Base-by-base conservation (phyloP, 1,140 invertebrate genomes). In the Hesperophylax magnus region DNA sequence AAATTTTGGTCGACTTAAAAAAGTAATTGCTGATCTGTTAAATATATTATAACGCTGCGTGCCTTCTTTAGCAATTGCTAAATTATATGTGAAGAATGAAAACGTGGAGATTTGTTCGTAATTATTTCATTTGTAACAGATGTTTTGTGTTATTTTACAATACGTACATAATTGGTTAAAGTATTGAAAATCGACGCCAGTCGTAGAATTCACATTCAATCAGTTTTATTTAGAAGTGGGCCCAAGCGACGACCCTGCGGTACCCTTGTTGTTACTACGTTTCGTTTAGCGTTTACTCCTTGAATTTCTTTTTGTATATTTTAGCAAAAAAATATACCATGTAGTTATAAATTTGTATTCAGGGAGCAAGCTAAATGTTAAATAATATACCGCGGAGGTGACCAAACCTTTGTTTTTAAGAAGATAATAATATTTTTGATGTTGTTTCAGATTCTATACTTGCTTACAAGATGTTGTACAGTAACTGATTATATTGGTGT, bases 51-150 rank as follows among this genome's bases (percentile, higher is more conserved):
- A 79, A 79, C 74, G 82, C 82, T 84, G 82, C 79, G 82, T 84
- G 82, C 82, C 82, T 84, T 84, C 69, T 79, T 81, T 81, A 84
- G 82, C 79, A 84, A 84, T 84, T 84, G 82, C 82, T 84, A 84
- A 81, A 75, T 79, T 76, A 76, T 84, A 81, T 79, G 80, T 84
- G 79, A 47, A 72, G 78, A 75, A 58, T 52, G 54, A 60, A 76
- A 76, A 39, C 27, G 72, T 27, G 72, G 22, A 20, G 72, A 54
- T 72, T 47, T 72, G 24, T 72, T 72, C 69, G 39, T 72, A 72
- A 72, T 54, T 53, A 54, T 72, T 72, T 72, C 20, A 72, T 72
- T 72, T 72, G 47, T n/a, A 39, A 24, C 69, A 72, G 47, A 72
- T 72, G 69, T 72, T 72, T 54, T 54, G 20, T 53, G 17, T 72